These are phyloP conservation scores for Philhelius pedissequus DNA, from an alignment of 2,888 invertebrate species.

Conservation along the genomic window DNA sequence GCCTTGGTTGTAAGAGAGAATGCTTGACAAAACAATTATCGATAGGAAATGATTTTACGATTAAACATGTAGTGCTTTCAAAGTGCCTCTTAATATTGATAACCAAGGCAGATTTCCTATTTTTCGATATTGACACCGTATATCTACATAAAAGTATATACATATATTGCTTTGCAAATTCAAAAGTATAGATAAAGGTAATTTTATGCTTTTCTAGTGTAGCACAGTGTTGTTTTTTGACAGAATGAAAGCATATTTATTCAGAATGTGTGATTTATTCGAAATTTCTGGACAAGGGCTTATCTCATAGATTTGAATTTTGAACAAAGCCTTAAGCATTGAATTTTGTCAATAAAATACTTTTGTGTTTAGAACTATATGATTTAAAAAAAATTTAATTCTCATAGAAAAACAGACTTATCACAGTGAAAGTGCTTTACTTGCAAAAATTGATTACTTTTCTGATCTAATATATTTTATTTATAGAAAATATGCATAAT, in stretches of 20 bases:
- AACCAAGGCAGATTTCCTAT: background rate
- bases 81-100: constrained; percentile 23
- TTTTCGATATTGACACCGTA: background rate
- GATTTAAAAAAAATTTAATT: too few species aligned
- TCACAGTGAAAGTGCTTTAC: too few species aligned
- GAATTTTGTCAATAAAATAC: background rate
- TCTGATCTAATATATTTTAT: too few species aligned
- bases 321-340: background rate
- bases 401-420: too few species aligned
- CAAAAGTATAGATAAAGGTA: background rate
- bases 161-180: background rate
- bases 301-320: background rate
- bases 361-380: background rate
- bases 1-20: background rate
- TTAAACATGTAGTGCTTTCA: constrained; percentile 19
- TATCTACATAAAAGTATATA: background rate
- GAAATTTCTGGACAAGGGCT: background rate
- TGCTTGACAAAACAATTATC: constrained; percentile 7
- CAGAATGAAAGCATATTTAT: constrained; percentile 4
- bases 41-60: constrained; percentile 5
- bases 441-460: too few species aligned
- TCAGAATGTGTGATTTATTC: background rate
- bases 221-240: background rate
- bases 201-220: background rate
- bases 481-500: too few species aligned